Evolutionary conservation across 92 coral and sea anemone genomes (phyloP), one percentile per base, ranked within the genome.

Genomic region (Umimayanthus chanpuru): DNA sequence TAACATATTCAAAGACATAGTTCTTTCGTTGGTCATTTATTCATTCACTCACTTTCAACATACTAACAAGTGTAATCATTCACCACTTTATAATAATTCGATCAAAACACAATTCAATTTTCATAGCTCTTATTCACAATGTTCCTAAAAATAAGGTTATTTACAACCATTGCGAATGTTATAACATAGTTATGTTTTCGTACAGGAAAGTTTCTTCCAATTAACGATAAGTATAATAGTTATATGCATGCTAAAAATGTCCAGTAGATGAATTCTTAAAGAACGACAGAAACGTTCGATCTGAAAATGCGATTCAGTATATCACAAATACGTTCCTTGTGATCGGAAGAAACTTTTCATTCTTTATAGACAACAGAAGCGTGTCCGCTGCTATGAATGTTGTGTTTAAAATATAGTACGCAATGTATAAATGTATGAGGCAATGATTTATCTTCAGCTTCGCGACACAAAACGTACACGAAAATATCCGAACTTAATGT

Each of bases 81-180:
- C 68, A 61, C 68, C 68, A 61, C 68, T 61, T 20, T 61, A 61
- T 61, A 20, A 20, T 61, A 61, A 61, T 61, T 23, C 68, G 9
- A 61, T 61, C 68, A 61, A 56, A 61, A 61, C 25, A 61, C 21
- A 61, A 61, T 61, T 61, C 9, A 61, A 61, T 61, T 61, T 25
- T 61, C n/a, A 61, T 18, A 61, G 68, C 68, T 61, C 68, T 61
- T 77, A 23, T 77, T 77, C 50, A 77, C 81, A 77, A 44, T 78
- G 65, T 9, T 47, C 82, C 64, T 78, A 49, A 78, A 77, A 25
- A 44, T 23, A 61, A 20, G 68, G 68, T 18, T 61, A 61, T 61
- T 61, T 61, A 61, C 68, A 61, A 18, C 68, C 21, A 21, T 61
- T 61, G 68, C 25, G 25, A 61, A 61, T 26, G 68, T 61, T 61